These are phyloP conservation scores for Pituophis catenifer DNA, from an alignment of 2,113 vertebrate species.

Conservation along the genomic window DNA sequence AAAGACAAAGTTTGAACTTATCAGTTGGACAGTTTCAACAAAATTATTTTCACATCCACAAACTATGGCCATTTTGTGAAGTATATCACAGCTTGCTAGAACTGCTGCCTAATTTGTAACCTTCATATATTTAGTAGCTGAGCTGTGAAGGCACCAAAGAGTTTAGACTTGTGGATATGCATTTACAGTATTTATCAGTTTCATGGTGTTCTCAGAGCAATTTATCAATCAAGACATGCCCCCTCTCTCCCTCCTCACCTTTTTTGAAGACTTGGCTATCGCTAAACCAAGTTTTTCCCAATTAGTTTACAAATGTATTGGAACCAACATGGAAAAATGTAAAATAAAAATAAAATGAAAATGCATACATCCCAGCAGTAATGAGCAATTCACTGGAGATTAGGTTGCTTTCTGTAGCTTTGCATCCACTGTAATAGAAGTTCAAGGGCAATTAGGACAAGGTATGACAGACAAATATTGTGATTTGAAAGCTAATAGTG, in stretches of 20 bases:
- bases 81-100: no score
- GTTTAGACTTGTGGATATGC: no score
- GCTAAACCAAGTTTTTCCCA: not conserved
- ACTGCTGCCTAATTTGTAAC: no score
- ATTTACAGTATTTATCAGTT: not conserved
- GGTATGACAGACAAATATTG: constrained; percentile 28
- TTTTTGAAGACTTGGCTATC: not conserved
- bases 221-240: not conserved
- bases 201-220: not conserved
- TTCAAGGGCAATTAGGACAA: constrained; percentile 43
- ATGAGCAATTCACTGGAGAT: not conserved
- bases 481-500: constrained; percentile 11
- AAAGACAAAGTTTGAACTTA: no score
- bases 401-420: not conserved
- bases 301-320: not conserved
- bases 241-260: not conserved
- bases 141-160: no score
- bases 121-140: no score
- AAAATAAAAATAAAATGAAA: not conserved
- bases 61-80: no score
- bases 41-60: no score
- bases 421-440: no score
- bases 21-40: no score
- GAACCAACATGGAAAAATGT: not conserved
- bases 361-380: not conserved